Evolutionary conservation across 2,888 invertebrate genomes (phyloP).

Genomic region (Conus canariensis): DNA sequence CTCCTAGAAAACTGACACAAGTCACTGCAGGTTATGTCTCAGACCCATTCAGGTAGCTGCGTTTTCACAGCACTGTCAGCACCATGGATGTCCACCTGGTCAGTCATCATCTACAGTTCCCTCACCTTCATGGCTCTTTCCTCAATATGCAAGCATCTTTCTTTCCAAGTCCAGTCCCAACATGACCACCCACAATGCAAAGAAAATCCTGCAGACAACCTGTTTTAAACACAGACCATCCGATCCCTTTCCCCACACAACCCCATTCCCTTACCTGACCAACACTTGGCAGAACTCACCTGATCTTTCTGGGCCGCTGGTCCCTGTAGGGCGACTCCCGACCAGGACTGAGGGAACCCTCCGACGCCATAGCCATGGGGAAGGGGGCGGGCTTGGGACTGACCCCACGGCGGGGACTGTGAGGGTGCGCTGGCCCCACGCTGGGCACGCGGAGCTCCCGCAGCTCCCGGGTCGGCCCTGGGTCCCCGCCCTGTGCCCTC

Average conservation of each 20-base stretch:
- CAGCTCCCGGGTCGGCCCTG: not conserved
- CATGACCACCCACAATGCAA: too few species aligned
- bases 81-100: not conserved
- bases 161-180: too few species aligned
- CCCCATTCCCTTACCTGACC: too few species aligned
- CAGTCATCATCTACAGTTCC: not conserved
- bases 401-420: not conserved
- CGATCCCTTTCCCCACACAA: too few species aligned
- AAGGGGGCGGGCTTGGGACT: conserved; percentile 11
- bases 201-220: too few species aligned
- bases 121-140: too few species aligned
- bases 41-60: not conserved
- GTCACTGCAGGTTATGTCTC: not conserved
- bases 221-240: too few species aligned
- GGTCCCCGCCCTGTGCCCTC: not conserved
- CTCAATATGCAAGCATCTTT: too few species aligned
- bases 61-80: not conserved
- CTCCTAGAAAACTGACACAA: too few species aligned
- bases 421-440: not conserved
- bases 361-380: not conserved
- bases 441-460: conserved; percentile 31
- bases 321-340: not conserved
- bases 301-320: conserved; percentile 25
- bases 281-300: not conserved
- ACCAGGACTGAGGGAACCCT: not conserved